Base-by-base conservation (phyloP, 2,113 vertebrate species). In the Thinocorus orbignyianus region DNA sequence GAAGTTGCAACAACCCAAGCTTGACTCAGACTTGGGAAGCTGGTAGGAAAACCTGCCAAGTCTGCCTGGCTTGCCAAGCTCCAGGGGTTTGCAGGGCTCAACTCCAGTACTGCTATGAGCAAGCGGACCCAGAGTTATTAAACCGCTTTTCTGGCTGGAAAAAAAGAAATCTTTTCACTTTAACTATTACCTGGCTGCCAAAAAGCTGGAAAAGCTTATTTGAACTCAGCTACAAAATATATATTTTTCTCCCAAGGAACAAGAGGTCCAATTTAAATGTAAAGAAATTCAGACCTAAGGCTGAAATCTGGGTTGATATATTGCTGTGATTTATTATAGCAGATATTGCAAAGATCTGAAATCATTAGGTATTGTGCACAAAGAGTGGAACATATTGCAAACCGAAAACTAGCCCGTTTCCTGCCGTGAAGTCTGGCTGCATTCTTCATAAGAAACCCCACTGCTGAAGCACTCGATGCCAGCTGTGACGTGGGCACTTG, bases 71-170 rank as follows among this genome's bases (percentile, higher is more conserved):
- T 87, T 97, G 97, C 98, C 98, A 98, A 98, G 94, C 97, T 98
- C 98, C 97, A 95, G 98, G 97, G 96, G 97, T 97, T 96, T 95
- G 76, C 24, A 93, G 85, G 86, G 91, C 96, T 98, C 96, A 97
- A 57, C 87, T 87, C 65, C 46, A 94, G 88, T n/a, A 80, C 64
- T 95, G 91, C 97, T 97, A 97, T 10, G 95, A 97, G 95, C 90
- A 97, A 98, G 97, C 73, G 83, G 93, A 97, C 95, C 76, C 86
- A 88, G 88, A 93, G 94, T 94, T 97, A 98, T 97, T 97, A 98
- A 98, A 98, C 52, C 7, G 65, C 85, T 97, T 97, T 97, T 97
- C 94, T 96, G 96, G 88, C 93, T 96, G 88, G 94, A 96, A 98
- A 94, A 88, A 88, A 94, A 66, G 37, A 97, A 96, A 89, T 37